Conservation (phyloP, 1,140 invertebrate genomes). For the Sinonovacula constricta region DNA sequence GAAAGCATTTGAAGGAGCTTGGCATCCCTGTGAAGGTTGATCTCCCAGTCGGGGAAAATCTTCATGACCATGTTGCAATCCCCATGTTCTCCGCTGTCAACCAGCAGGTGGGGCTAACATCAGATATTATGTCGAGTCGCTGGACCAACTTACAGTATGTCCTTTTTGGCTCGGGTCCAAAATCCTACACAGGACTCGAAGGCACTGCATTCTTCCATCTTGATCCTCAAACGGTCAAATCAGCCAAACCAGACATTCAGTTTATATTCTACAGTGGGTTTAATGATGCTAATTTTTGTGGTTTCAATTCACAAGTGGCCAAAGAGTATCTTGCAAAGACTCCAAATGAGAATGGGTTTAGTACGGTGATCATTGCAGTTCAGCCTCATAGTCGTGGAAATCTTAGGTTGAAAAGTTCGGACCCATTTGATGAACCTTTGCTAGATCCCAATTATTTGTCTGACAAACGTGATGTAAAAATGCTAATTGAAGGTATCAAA, state of each 20-base stretch:
- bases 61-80: constrained; percentile 17
- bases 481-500: no score
- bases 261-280: background rate
- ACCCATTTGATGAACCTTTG: no score
- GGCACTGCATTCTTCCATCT: constrained; percentile 25
- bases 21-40: constrained; percentile 14
- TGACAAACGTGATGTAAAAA: no score
- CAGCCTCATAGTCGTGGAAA: no score
- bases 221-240: background rate
- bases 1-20: constrained; percentile 28
- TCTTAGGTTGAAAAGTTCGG: no score
- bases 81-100: background rate
- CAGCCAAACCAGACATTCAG: constrained; percentile 17
- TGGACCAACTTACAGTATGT: background rate
- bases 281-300: no score
- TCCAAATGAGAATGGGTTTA: no score
- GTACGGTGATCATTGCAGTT: no score
- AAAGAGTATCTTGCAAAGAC: no score
- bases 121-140: background rate
- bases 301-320: no score
- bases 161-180: constrained; percentile 16
- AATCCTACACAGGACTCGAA: background rate
- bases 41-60: constrained; percentile 32
- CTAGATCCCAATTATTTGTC: no score
- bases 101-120: background rate